These are phyloP conservation scores for Microcebus murinus DNA, from an alignment of 2,113 vertebrate species.

Conservation along the genomic window DNA sequence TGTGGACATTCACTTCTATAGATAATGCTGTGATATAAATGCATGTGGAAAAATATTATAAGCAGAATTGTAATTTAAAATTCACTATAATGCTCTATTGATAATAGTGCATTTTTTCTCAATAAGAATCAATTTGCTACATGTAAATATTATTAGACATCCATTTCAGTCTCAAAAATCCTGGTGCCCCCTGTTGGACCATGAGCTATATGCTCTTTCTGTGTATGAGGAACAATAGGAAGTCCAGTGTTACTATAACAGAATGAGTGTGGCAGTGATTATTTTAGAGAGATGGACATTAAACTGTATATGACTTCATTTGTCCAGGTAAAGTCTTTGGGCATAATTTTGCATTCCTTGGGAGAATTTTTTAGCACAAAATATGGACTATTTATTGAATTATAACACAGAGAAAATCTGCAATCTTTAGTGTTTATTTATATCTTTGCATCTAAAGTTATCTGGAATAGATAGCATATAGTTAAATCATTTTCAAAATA, in stretches of 20 bases:
- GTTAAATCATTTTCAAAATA: background rate
- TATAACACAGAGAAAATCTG: background rate
- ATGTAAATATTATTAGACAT: background rate
- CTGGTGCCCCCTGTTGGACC: background rate
- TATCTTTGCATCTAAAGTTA: background rate
- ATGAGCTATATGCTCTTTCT: background rate
- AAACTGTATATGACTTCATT: background rate
- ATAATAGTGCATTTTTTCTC: background rate
- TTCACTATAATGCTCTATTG: background rate
- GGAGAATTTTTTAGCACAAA: background rate
- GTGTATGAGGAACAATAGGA: background rate
- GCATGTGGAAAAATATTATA: background rate
- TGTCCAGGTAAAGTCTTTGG: background rate
- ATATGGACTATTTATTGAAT: background rate
- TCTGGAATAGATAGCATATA: background rate
- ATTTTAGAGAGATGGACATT: background rate
- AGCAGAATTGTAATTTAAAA: background rate
- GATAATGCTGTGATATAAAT: background rate
- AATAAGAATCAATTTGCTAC: background rate
- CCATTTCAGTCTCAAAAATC: no score
- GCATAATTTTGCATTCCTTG: background rate
- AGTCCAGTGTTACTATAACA: background rate
- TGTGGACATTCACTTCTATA: no score
- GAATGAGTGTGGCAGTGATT: background rate
- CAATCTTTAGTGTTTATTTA: background rate